Base-by-base conservation (phyloP, 2,888 invertebrate species). In the Morpho achilles region DNA sequence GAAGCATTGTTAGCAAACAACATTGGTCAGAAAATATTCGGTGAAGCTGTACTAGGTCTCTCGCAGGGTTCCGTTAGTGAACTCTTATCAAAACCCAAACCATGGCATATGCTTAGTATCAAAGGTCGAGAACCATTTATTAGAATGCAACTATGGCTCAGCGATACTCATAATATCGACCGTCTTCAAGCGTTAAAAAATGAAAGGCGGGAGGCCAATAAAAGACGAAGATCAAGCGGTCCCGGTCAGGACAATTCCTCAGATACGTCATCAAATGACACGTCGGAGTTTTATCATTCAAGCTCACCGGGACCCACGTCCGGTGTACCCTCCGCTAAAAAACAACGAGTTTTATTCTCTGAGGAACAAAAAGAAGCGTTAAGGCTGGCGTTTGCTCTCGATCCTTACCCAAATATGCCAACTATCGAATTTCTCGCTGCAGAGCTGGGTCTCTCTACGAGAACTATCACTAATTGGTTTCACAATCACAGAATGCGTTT, bases 401-500 rank as follows among this genome's bases (percentile, higher is more conserved):
- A 99, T 79, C 98, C 99, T 0, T 99, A 99, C 83, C 99, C 99
- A 0, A 98, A 97, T 81, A 96, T 98, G 75, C 96, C 96, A 32
- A 98, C 98, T 59, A 98, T 99, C 67, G 99, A 99, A 80, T 98
- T 98, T 77, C 92, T 99, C 60, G 98, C 99, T 41, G 93, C 94
- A 41, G 98, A 98, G 82, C 91, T 99, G 58, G 96, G 95, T 7
- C 92, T 99, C 46, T 97, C 98, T 7, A 96, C 98, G 53, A 93
- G 99, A 69, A 99, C 99, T 56, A 99, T 99, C 74, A 98, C 98
- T 62, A 99, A 99, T 87, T 99, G 99, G 99, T 99, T 99, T 92
- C 99, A 99, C 92, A 99, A 99, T 83, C 99, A 99, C 82, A 94
- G 99, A 72, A 99, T 99, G 98, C 93, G 99, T 64, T 93, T 98